Evolutionary conservation across 2,888 invertebrate species (phyloP), one percentile per base, ranked within the genome.

Genomic region (Sylvicola fuscatus): DNA sequence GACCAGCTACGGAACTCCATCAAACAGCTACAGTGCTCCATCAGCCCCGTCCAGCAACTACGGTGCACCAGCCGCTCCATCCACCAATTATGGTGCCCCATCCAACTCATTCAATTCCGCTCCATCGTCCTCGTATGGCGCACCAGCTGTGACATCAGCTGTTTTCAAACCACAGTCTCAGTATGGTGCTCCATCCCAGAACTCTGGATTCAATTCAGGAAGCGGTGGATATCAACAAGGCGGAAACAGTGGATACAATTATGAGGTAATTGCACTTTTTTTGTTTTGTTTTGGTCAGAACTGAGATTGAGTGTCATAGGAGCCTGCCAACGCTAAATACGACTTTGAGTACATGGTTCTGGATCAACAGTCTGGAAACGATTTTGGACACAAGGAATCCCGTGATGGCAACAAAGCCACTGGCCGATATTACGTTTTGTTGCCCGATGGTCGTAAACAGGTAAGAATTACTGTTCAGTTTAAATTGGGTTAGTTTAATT

Each of bases 361-460:
- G 42, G 74, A 72, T 38, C 70, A 66, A 5, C 61, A 61, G 26
- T 70, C 69, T 1, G 71, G 70, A 40, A 70, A 70, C 42, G 70
- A 73, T 47, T 74, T 73, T 43, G 74, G 74, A 0, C 74, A 74
- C 49, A 62, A 67, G 46, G 74, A 74, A 50, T 58, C 66, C 5
- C 61, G 74, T 26, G 65, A 69, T 47, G 72, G 72, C 3, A 70
- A 72, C 44, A 56, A 65, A 30, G 67, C 73, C 8, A 62, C 67
- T 33, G 74, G 74, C 2, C 53, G 64, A 21, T 74, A 74, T 56
- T 72, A 72, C 44, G 74, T 74, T 2, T 53, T 72, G 3, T 53
- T 74, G 37, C 74, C 74, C 42, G 74, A 74, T 52, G 74, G 74
- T 33, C 66, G 74, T 47, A 73, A 69, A 49, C 73, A 73, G 62